phyloP scores from a whole-genome alignment of 2,797 vertebrate species.

The Notolabrus celidotus region DNA sequence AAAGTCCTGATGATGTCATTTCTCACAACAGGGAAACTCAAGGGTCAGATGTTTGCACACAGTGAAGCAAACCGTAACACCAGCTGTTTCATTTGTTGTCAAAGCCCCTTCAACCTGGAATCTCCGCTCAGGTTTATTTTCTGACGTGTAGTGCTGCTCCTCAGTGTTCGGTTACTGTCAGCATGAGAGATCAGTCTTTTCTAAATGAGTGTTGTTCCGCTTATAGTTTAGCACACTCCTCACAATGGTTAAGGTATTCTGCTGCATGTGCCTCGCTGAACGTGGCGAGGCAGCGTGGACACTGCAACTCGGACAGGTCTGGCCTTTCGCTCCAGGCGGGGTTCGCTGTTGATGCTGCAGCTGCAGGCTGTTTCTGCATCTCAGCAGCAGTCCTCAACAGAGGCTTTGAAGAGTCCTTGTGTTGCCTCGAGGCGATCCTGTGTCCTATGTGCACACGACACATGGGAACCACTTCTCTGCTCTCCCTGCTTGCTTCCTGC shows the following conservation, averaged over 20 bases:
- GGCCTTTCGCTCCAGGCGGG: slow-evolving; percentile 38
- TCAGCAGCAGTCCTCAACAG: slow-evolving; percentile 75
- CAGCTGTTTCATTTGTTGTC: slow-evolving; percentile 56
- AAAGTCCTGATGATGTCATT: slow-evolving; percentile 27
- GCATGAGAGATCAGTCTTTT: slow-evolving; percentile 34
- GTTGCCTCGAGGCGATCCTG: slow-evolving; percentile 72
- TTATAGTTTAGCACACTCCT: slow-evolving; percentile 88
- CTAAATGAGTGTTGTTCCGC: slow-evolving; percentile 24
- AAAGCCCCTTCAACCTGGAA: slow-evolving; percentile 41
- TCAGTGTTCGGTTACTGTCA: slow-evolving; percentile 68
- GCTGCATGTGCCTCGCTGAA: slow-evolving; percentile 86
- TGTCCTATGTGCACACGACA: slow-evolving; percentile 79
- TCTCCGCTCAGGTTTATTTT: slow-evolving; percentile 52
- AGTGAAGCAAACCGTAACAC: slow-evolving; percentile 39
- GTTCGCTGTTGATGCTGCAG: slow-evolving; percentile 21
- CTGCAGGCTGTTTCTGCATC: slow-evolving; percentile 64
- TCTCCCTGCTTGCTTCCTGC: slow-evolving; percentile 76
- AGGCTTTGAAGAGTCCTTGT: slow-evolving; percentile 70
- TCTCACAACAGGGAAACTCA: slow-evolving; percentile 41
- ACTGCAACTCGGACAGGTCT: slow-evolving; percentile 88
- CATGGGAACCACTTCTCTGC: slow-evolving; percentile 69
- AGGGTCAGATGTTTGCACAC: slow-evolving; percentile 32
- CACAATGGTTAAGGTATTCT: slow-evolving; percentile 91
- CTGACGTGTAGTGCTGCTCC: slow-evolving; percentile 78
- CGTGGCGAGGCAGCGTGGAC: slow-evolving; percentile 88